Conservation (phyloP, 2,888 invertebrate species). For the Heliconius aoede region DNA sequence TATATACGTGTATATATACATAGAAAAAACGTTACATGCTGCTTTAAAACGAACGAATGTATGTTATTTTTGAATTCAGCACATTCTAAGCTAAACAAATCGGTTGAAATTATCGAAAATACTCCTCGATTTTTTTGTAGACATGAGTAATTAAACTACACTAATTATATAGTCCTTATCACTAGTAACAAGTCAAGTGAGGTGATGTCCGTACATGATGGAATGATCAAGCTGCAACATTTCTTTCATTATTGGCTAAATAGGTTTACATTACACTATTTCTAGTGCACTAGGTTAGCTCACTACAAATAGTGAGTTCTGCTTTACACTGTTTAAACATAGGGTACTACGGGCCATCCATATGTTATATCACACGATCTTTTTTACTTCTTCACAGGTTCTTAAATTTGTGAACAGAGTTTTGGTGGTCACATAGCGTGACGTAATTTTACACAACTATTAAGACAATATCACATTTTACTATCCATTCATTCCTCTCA, state of each 20-base stretch:
- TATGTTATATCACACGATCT: too few relatives aligned
- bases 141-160: constrained; percentile 2
- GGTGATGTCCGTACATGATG: constrained; percentile 27
- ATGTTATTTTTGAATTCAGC: not conserved
- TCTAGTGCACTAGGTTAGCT: too few relatives aligned
- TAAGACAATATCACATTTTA: not conserved
- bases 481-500: not conserved
- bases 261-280: not conserved
- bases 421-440: too few relatives aligned
- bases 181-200: constrained; percentile 23
- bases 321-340: too few relatives aligned
- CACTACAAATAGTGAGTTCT: too few relatives aligned
- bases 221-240: constrained; percentile 35
- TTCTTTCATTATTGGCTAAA: not conserved
- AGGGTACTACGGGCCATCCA: too few relatives aligned
- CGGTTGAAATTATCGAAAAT: not conserved
- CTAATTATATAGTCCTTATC: constrained; percentile 22
- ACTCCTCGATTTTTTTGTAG: not conserved
- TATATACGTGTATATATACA: too few relatives aligned
- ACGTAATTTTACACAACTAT: too few relatives aligned
- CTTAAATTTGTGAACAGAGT: too few relatives aligned
- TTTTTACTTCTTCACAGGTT: too few relatives aligned
- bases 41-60: too few relatives aligned
- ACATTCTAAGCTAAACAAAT: not conserved
- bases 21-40: too few relatives aligned